Evolutionary conservation across 2,888 invertebrate genomes (phyloP), one percentile per base, ranked within the genome.

Genomic region (Calliphora vomitoria): DNA sequence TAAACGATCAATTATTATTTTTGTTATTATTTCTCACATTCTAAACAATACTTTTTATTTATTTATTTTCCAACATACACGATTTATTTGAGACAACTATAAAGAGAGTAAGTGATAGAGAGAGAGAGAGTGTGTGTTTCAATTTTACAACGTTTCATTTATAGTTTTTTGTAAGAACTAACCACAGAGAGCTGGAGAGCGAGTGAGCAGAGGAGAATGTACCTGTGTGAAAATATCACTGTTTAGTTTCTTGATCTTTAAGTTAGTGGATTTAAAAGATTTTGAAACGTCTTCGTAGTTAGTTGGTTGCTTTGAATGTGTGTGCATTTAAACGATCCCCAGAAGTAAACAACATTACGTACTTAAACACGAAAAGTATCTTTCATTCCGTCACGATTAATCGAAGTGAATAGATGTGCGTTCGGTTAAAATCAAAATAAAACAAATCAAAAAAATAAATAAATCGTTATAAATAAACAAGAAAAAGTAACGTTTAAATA

Each of bases 331-430:
- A 20, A 15, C 35, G 71, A 58, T 69, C 8, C 15, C 86, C 82
- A 89, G 89, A 90, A 89, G 90, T 90, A 89, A 90, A 90, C 89
- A 90, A 78, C 82, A 62, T 64, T 47, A 79, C 78, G 71, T 72
- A 72, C 15, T 76, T 66, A 18, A 83, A 68, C 53, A 68, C 75
- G 15, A 86, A 90, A 91, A 91, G 90, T 92, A 91, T 91, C 90
- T 91, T 91, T 93, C 92, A 93, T 93, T 93, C 91, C 91, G 92
- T 91, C 91, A 91, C 92, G 91, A 93, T 92, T 92, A 91, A 90
- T 93, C 91, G 90, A 91, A 90, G 91, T 91, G 93, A 91, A 90
- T 92, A 91, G 92, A 92, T 91, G 93, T 92, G 89, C 86, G 88
- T 88, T 88, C 87, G 87, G 82, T 75, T 75, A 41, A 89, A 53